Evolutionary conservation across 2,797 vertebrate genomes (phyloP).

Genomic region (Mus spretus): DNA sequence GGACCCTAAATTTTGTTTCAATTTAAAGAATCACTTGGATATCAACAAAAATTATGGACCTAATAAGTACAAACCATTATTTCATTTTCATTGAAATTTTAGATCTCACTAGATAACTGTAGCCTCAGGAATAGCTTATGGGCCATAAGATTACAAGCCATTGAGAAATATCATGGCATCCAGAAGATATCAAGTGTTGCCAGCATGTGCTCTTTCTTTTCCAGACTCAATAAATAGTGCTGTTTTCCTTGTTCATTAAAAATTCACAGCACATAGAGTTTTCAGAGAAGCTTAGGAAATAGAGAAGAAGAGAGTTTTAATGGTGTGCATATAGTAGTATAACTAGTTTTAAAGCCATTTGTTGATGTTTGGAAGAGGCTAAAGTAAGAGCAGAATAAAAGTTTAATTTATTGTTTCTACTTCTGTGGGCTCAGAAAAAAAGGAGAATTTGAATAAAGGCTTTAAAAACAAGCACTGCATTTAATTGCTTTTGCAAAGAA

Average conservation of each 20-base stretch:
- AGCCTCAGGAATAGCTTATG: background rate
- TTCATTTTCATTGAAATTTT: background rate
- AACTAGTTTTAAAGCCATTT: slow-evolving; percentile 54
- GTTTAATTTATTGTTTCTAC: slow-evolving; percentile 76
- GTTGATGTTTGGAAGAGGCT: slow-evolving; percentile 47
- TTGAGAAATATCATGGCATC: background rate
- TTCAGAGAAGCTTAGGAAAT: slow-evolving; percentile 60
- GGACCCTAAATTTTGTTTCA: background rate
- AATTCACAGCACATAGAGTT: slow-evolving; percentile 39
- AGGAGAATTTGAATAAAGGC: slow-evolving; percentile 57
- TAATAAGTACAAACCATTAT: background rate
- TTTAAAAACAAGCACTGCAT: slow-evolving; percentile 74
- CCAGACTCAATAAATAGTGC: slow-evolving; percentile 5
- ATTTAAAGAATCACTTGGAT: background rate
- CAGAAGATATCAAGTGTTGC: background rate
- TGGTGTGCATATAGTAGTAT: slow-evolving; percentile 5
- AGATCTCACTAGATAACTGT: background rate
- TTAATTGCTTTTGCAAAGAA: slow-evolving; percentile 79
- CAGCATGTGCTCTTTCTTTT: background rate
- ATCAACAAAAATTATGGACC: background rate
- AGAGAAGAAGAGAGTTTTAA: slow-evolving; percentile 50
- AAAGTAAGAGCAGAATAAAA: slow-evolving; percentile 60
- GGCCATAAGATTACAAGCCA: background rate
- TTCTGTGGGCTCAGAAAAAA: slow-evolving; percentile 62
- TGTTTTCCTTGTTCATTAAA: slow-evolving; percentile 63